These are phyloP conservation scores for Neostethus bicornis DNA, from an alignment of 2,797 vertebrate genomes.

Conservation along the genomic window DNA sequence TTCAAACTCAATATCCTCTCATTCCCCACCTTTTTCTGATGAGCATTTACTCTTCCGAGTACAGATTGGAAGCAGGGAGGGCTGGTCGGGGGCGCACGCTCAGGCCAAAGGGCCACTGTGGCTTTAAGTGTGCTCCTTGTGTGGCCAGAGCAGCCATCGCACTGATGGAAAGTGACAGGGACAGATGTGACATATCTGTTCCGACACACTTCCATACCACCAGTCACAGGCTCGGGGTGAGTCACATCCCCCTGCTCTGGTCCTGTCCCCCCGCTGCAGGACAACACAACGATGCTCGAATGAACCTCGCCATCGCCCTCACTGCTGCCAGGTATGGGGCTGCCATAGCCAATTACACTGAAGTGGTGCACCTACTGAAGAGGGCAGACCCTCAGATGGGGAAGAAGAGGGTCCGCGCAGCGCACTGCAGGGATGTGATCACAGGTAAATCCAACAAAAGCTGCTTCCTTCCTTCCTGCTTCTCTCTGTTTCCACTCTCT, in stretches of 20 bases:
- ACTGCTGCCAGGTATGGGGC: slow-evolving; percentile 95
- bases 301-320: slow-evolving; percentile 93
- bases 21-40: slow-evolving; percentile 47
- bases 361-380: slow-evolving; percentile 89
- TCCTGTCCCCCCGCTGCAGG: slow-evolving; percentile 87
- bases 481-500: slow-evolving; percentile 52
- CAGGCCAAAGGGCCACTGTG: slow-evolving; percentile 76
- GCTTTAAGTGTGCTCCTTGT: slow-evolving; percentile 80
- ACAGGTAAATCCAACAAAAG: slow-evolving; percentile 82
- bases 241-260: slow-evolving; percentile 86
- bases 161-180: slow-evolving; percentile 91
- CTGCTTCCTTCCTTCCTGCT: slow-evolving; percentile 54
- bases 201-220: slow-evolving; percentile 93
- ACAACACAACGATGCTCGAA: slow-evolving; percentile 91
- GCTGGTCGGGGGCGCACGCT: slow-evolving; percentile 28
- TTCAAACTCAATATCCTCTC: slow-evolving; percentile 35
- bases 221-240: slow-evolving; percentile 91
- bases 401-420: slow-evolving; percentile 75
- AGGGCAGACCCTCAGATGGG: slow-evolving; percentile 78
- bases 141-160: slow-evolving; percentile 78
- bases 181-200: slow-evolving; percentile 94
- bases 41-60: slow-evolving; percentile 46
- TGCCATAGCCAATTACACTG: slow-evolving; percentile 94
- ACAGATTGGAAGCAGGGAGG: slow-evolving; percentile 27
- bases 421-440: slow-evolving; percentile 82